Conservation (phyloP, 2,888 invertebrate species). For the Abscondita cerata region DNA sequence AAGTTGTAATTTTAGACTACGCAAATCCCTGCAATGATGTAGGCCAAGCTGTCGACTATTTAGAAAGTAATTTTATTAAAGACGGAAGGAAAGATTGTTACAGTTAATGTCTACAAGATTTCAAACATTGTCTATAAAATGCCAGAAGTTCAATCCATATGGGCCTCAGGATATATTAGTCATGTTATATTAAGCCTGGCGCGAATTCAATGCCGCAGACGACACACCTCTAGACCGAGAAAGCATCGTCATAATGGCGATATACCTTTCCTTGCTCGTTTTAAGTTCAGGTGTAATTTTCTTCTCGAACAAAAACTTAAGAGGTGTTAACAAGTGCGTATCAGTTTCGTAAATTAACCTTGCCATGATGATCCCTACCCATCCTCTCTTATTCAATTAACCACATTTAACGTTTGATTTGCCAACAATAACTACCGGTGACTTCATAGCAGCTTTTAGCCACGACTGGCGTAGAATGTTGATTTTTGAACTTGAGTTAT, state of each 20-base stretch:
- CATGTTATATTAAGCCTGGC: conserved; percentile 58
- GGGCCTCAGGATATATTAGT: conserved; percentile 57
- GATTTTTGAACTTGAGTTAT: conserved; percentile 35
- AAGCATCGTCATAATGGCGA: conserved; percentile 1
- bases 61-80: conserved; percentile 24
- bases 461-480: conserved; percentile 32
- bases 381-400: conserved; percentile 23
- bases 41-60: background rate
- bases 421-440: conserved; percentile 33
- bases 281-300: background rate
- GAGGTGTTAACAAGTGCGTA: conserved; percentile 1
- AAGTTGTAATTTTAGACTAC: conserved; percentile 13
- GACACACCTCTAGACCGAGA: conserved; percentile 29
- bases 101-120: background rate
- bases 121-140: conserved; percentile 33
- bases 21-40: conserved; percentile 10
- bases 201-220: conserved; percentile 55
- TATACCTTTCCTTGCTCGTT: background rate
- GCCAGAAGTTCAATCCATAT: conserved; percentile 53
- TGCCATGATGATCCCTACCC: conserved; percentile 22
- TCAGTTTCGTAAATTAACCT: conserved; percentile 18
- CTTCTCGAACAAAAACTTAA: background rate
- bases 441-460: conserved; percentile 32
- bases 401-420: conserved; percentile 19
- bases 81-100: conserved; percentile 13